A percentile compares a stretch with the other conserved stretches of the same genome.
Conservation (phyloP, 2,888 invertebrate species). For the Pasiphila rectangulata region DNA sequence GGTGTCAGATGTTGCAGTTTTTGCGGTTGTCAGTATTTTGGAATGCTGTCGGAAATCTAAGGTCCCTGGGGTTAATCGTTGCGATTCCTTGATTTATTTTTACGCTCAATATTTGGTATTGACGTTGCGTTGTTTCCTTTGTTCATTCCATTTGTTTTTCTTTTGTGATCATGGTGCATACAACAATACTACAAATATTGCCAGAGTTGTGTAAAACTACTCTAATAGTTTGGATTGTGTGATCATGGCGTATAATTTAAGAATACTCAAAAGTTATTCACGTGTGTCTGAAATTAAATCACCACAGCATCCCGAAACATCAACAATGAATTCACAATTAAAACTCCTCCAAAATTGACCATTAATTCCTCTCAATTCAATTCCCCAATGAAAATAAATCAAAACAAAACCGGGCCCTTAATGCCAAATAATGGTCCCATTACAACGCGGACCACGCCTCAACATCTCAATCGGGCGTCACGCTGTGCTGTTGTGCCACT, state of each 20-base stretch:
- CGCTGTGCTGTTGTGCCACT: conserved; percentile 45
- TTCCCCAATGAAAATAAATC: conserved; percentile 25
- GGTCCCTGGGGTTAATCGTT: conserved; percentile 20
- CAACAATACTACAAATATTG: too few species aligned
- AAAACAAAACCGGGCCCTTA: conserved; percentile 34
- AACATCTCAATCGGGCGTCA: conserved; percentile 43
- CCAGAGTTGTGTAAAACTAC: too few species aligned
- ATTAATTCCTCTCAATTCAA: conserved; percentile 17
- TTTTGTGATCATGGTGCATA: too few species aligned
- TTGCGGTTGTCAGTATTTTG: conserved; percentile 21
- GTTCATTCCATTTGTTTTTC: neutral
- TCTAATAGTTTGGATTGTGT: too few species aligned
- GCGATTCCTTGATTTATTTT: conserved; percentile 14
- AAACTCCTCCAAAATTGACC: conserved; percentile 8
- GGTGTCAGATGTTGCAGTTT: conserved; percentile 26
- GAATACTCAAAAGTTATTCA: too few species aligned
- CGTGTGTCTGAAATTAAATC: too few species aligned
- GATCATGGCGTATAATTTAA: too few species aligned
- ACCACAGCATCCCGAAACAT: neutral
- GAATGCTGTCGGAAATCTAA: conserved; percentile 17
- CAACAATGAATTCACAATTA: neutral
- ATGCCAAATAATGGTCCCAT: conserved; percentile 29
- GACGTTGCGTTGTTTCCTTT: neutral
- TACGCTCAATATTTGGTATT: conserved; percentile 2
- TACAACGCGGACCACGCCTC: conserved; percentile 31